Conservation (phyloP, 2,888 invertebrate species). For the Pardosa pseudoannulata region DNA sequence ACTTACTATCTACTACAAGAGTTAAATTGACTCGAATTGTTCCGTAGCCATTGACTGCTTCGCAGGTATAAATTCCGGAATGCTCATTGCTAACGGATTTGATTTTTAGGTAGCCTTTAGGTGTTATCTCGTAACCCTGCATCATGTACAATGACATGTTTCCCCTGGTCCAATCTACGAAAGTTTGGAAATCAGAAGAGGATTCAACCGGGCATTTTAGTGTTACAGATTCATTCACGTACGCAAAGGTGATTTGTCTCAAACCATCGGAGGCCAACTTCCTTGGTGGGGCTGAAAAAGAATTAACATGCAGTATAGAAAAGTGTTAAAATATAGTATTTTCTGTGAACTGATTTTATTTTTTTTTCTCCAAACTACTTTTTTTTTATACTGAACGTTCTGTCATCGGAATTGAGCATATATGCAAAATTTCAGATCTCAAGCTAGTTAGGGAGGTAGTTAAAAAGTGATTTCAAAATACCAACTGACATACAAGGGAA, state of each 20-base stretch:
- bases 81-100: conserved; percentile 22
- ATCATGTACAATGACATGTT: conserved; percentile 21
- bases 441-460: too few species aligned
- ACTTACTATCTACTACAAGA: conserved; percentile 49
- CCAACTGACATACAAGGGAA: too few species aligned
- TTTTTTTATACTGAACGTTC: too few species aligned
- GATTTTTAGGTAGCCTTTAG: conserved; percentile 44
- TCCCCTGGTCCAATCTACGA: conserved; percentile 34
- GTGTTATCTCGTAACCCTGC: conserved; percentile 25
- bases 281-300: conserved; percentile 32
- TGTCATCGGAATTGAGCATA: too few species aligned
- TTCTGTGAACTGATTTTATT: too few species aligned
- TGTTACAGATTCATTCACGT: conserved; percentile 16
- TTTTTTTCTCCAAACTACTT: too few species aligned
- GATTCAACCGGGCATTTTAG: conserved; percentile 47
- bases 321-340: too few species aligned
- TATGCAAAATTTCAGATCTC: too few species aligned
- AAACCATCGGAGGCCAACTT: conserved; percentile 13
- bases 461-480: too few species aligned
- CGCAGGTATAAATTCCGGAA: conserved; percentile 42
- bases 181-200: background rate
- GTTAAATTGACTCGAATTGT: conserved; percentile 24
- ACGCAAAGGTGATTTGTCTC: conserved; percentile 30
- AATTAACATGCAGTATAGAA: too few species aligned
- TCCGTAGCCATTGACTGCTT: conserved; percentile 51